phyloP scores from a whole-genome alignment of 2,888 invertebrate genomes.

The Escarpia spicata region DNA sequence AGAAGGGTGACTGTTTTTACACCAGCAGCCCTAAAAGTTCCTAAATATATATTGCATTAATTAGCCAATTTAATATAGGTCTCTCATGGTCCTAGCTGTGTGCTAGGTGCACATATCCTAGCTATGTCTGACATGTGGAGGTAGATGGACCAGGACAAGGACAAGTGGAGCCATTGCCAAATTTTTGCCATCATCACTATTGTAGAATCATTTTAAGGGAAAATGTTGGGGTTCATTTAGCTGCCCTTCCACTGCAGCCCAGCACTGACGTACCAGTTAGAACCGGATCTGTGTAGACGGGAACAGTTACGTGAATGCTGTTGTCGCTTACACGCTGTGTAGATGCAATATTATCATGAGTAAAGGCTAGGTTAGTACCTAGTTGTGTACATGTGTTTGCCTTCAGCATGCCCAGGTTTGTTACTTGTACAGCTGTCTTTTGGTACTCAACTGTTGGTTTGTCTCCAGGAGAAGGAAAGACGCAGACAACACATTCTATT shows the following conservation, averaged over 20 bases:
- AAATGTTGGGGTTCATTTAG: background rate
- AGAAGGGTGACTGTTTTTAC: background rate
- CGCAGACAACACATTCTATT: slow-evolving; percentile 83
- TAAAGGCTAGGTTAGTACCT: no score
- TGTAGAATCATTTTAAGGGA: background rate
- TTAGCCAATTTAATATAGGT: no score
- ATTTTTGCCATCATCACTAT: no score
- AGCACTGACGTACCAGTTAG: no score
- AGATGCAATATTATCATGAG: background rate
- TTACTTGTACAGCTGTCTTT: background rate
- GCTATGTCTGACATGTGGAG: no score
- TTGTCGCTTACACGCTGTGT: background rate
- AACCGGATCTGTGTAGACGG: background rate
- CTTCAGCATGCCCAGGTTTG: background rate
- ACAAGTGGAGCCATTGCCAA: no score
- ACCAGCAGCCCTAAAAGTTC: background rate
- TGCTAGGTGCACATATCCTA: no score
- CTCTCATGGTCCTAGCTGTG: no score
- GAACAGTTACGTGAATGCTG: background rate
- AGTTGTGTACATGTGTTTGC: background rate
- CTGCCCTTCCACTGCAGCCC: background rate
- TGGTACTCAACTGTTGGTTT: background rate
- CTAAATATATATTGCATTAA: background rate
- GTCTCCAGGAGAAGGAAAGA: slow-evolving; percentile 60
- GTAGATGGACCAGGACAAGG: no score